A percentile compares a stretch with the other conserved stretches of the same genome.
phyloP scores from a whole-genome alignment of 2,113 vertebrate species.

The Tetraodon nigroviridis region DNA sequence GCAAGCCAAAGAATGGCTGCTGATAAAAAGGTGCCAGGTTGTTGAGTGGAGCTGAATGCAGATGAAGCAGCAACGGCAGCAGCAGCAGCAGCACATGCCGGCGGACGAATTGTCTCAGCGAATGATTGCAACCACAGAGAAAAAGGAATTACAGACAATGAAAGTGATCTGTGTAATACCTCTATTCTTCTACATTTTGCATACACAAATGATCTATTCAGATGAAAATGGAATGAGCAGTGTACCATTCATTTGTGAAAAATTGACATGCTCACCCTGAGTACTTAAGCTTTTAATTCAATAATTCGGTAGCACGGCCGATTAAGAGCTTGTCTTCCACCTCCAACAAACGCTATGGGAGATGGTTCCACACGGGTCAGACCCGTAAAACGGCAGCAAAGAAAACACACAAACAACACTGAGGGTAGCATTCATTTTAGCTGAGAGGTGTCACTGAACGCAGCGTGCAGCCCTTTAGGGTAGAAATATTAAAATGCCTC shows the following conservation, averaged over 20 bases:
- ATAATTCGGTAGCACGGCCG: conserved; percentile 72
- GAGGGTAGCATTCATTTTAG: conserved; percentile 54
- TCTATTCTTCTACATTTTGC: conserved; percentile 70
- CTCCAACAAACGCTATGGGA: conserved; percentile 62
- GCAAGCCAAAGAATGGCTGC: not conserved
- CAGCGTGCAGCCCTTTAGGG: conserved; percentile 40
- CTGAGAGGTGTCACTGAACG: conserved; percentile 53
- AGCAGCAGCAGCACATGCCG: conserved; percentile 40
- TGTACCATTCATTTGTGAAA: conserved; percentile 71
- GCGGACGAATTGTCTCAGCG: conserved; percentile 66
- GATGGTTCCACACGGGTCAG: conserved; percentile 64
- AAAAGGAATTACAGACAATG: conserved; percentile 73
- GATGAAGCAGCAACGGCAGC: conserved; percentile 11
- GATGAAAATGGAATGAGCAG: conserved; percentile 70
- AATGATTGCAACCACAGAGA: conserved; percentile 70
- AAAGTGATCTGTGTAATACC: conserved; percentile 73
- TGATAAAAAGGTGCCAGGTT: not conserved
- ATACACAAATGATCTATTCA: conserved; percentile 73
- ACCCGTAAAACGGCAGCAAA: conserved; percentile 47
- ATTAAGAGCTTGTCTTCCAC: conserved; percentile 74
- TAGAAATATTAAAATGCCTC: conserved; percentile 36
- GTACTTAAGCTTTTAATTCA: conserved; percentile 78
- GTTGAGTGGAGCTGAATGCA: too few species aligned
- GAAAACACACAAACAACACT: conserved; percentile 48
- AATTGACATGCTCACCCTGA: conserved; percentile 73